Evolutionary conservation across 1,140 invertebrate genomes (phyloP).

Genomic region (Orussus abietinus): DNA sequence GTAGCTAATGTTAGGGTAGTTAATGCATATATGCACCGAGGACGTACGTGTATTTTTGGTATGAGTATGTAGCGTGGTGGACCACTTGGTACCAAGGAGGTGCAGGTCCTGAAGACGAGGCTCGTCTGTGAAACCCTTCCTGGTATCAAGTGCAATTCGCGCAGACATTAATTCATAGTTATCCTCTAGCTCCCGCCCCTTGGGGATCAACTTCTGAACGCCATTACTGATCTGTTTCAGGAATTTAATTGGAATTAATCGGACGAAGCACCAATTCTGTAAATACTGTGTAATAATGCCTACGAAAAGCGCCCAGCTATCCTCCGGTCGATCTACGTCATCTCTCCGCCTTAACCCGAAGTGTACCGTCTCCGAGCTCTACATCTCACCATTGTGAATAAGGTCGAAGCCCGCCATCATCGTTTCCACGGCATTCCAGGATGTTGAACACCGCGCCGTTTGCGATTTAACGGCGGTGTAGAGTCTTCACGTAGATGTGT

Average conservation of each 20-base stretch:
- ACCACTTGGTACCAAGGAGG: too few species aligned
- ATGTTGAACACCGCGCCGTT: not conserved
- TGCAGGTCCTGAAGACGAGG: too few species aligned
- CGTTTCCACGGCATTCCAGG: not conserved
- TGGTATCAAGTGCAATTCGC: too few species aligned
- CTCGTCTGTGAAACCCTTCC: too few species aligned
- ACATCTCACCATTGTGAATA: slow-evolving; percentile 7
- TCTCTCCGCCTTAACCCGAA: slow-evolving; percentile 14
- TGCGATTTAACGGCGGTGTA: not conserved
- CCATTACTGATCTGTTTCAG: slow-evolving; percentile 37
- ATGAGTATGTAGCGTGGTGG: too few species aligned
- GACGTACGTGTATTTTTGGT: too few species aligned
- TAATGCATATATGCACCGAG: too few species aligned
- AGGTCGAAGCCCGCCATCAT: slow-evolving; percentile 5
- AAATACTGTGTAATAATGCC: slow-evolving; percentile 48
- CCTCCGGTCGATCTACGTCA: slow-evolving; percentile 15
- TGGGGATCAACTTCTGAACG: too few species aligned
- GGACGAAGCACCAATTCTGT: slow-evolving; percentile 35
- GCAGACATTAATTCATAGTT: too few species aligned
- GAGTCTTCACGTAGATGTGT: slow-evolving; percentile 8
- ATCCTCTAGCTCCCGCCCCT: too few species aligned
- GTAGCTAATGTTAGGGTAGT: too few species aligned
- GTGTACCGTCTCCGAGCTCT: not conserved
- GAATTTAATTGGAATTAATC: slow-evolving; percentile 34
- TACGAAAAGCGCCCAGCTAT: slow-evolving; percentile 35